These are phyloP conservation scores for Sebastes jordani DNA, from an alignment of 2,797 vertebrate genomes.

Conservation along the genomic window DNA sequence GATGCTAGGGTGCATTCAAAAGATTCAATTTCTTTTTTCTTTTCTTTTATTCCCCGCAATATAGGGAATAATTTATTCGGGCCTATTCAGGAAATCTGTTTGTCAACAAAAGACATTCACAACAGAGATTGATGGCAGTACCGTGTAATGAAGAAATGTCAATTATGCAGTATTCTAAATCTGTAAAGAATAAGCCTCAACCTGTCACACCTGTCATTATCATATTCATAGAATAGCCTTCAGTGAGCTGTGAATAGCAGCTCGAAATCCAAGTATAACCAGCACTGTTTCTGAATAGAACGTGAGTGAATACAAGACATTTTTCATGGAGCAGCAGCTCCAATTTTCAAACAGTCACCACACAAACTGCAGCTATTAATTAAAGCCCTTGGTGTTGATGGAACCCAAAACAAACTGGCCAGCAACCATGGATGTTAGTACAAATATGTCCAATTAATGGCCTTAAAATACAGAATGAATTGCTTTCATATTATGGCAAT, in stretches of 20 bases:
- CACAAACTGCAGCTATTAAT: constrained; percentile 4
- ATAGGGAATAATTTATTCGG: constrained; percentile 44
- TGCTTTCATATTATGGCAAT: not conserved
- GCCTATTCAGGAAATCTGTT: constrained; percentile 53
- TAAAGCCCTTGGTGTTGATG: not conserved
- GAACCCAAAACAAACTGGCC: constrained; percentile 11
- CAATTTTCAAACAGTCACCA: constrained; percentile 1
- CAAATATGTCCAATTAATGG: not conserved
- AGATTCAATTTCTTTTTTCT: constrained; percentile 17
- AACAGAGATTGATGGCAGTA: constrained; percentile 36
- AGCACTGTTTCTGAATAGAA: not conserved
- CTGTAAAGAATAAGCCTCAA: constrained; percentile 21
- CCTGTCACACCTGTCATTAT: constrained; percentile 26
- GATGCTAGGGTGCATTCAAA: constrained; percentile 33
- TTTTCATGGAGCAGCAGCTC: not conserved
- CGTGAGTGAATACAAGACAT: not conserved
- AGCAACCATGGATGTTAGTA: not conserved
- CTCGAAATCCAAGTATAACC: constrained; percentile 5
- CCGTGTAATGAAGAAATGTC: constrained; percentile 28
- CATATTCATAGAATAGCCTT: constrained; percentile 9
- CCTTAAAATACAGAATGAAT: not conserved
- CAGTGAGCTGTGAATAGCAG: constrained; percentile 12
- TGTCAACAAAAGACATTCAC: constrained; percentile 47
- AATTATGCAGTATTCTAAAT: constrained; percentile 21
- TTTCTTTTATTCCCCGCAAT: not conserved